Evolutionary conservation across 2,113 vertebrate species (phyloP), one percentile per base, ranked within the genome.

Genomic region (Dascyllus trimaculatus): DNA sequence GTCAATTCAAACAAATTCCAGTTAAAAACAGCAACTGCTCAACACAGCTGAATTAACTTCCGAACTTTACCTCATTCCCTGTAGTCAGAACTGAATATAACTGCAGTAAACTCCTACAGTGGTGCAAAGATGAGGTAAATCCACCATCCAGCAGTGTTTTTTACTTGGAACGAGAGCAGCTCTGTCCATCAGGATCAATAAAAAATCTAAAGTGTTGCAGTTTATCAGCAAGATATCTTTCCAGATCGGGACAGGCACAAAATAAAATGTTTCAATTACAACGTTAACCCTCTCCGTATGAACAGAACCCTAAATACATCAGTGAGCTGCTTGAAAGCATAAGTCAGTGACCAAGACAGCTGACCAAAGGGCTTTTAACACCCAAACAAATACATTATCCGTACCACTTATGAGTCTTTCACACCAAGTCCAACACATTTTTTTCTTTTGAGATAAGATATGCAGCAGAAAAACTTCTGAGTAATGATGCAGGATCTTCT

Each of bases 241-340:
- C 56, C 51, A 54, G 53, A 58, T 80, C 65, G 51, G 51, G 68
- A 81, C 46, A 71, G 62, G 58, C 52, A 71, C 60, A 87, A 85
- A 82, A 89, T 69, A 71, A 75, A 87, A 87, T 69, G 78, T 81
- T 87, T 87, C 75, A 84, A 83, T 80, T 82, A 78, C 81, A 74
- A 63, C 58, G 24, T 66, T 26, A 25, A 63, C 69, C 46, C 48
- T 80, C 40, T 78, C 29, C 64, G 60, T 60, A 53, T n/a, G n/a
- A 54, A 66, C 43, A 52, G 35, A 72, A 26, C 66, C 65, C 61
- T 71, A 75, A 74, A 72, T 75, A 82, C 58, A 72, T 70, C 78
- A 74, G 32, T 21, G 49, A 80, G 59, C 48, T 21, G 64, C 59
- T 71, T 43, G n/a, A 24, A 68, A 1, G 15, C 38, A 48, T 78